A percentile compares a stretch with the other conserved stretches of the same genome.
These are phyloP conservation scores for Esperia sulphurella DNA, from an alignment of 2,888 invertebrate genomes.

Conservation along the genomic window DNA sequence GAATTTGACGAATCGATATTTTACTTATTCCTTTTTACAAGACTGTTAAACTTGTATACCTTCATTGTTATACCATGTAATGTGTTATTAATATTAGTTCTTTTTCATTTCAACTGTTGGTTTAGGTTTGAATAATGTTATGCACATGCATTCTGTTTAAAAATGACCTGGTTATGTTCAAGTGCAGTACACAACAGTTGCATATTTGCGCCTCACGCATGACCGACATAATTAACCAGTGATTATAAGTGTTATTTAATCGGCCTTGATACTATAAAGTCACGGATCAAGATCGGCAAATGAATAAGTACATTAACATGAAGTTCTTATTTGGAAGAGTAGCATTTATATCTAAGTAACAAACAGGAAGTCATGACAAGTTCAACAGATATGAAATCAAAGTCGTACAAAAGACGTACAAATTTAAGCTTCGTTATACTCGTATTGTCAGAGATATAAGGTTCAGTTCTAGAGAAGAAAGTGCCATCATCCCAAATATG, in stretches of 20 bases:
- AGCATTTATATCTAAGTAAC: not conserved
- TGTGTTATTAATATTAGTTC: no score
- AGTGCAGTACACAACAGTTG: constrained; percentile 26
- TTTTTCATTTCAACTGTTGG: not conserved
- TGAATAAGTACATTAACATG: not conserved
- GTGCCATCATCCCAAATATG: no score
- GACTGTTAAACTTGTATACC: no score
- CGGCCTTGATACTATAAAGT: constrained; percentile 16
- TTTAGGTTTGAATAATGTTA: not conserved
- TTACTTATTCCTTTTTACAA: no score
- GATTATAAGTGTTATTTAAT: constrained; percentile 19
- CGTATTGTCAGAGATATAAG: no score
- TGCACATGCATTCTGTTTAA: no score
- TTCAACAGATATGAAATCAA: not conserved
- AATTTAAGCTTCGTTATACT: no score
- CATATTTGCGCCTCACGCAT: constrained; percentile 26
- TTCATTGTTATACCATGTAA: no score
- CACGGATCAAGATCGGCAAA: constrained; percentile 2
- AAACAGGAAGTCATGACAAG: not conserved
- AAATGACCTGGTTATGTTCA: constrained; percentile 40
- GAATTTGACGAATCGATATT: no score
- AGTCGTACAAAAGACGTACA: not conserved
- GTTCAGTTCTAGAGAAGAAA: no score
- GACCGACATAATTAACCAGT: constrained; percentile 14
- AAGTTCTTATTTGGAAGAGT: not conserved